Conservation (phyloP, 2,113 vertebrate genomes). For the Plecturocebus donacophilus region DNA sequence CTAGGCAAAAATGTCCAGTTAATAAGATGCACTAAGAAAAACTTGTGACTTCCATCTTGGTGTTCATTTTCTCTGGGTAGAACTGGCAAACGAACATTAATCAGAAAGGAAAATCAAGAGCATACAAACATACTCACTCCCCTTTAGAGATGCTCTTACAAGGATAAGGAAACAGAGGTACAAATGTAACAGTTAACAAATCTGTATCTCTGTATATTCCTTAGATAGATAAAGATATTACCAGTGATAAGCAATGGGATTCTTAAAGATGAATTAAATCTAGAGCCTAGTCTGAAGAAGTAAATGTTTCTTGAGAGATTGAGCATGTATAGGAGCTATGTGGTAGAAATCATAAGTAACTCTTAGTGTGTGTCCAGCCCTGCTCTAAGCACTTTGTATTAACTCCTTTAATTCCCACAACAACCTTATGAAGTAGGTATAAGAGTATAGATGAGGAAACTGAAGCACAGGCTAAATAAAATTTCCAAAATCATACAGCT, state of each 20-base stretch:
- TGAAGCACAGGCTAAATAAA: neutral
- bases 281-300: neutral
- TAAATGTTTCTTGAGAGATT: neutral
- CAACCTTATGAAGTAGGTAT: neutral
- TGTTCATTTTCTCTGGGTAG: neutral
- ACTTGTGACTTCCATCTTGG: neutral
- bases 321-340: neutral
- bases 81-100: neutral
- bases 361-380: neutral
- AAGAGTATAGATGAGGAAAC: neutral
- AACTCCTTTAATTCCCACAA: neutral
- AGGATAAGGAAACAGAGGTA: neutral
- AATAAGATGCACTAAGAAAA: neutral
- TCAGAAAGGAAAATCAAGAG: conserved; percentile 9
- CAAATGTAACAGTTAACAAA: neutral
- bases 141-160: neutral
- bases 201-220: neutral
- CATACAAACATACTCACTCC: neutral
- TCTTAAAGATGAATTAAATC: conserved; percentile 7
- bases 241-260: neutral
- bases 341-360: neutral
- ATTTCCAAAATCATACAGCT: neutral
- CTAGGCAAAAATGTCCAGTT: neutral
- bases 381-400: neutral
- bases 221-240: too few relatives aligned